Evolutionary conservation across 2,888 invertebrate species (phyloP), one percentile per base, ranked within the genome.

Genomic region (Eupithecia subfuscata): DNA sequence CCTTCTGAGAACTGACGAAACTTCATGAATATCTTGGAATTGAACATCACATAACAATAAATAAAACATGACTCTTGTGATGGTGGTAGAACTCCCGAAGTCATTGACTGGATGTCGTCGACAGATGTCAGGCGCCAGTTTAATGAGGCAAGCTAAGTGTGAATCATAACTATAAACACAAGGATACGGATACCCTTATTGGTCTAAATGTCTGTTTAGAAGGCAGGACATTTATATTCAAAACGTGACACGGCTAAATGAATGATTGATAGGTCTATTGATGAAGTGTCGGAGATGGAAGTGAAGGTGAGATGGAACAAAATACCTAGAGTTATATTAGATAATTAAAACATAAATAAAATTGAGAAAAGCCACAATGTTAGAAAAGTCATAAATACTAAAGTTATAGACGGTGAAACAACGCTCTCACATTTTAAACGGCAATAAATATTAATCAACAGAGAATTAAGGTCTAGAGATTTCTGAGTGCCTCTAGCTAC

Each of bases 141-240:
- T 70, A 70, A 73, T 78, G 80, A 78, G 85, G 84, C 82, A 82
- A 79, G 73, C 83, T 81, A 81, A 85, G 79, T 80, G 86, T 90
- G 90, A 91, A 84, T 90, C 86, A 90, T 85, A 80, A 81, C 63
- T 76, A 78, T 73, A 76, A 78, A 83, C 73, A 79, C 75, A 74
- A 71, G 25, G 25, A 60, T 60, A 60, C 60, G 75, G 73, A 77
- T 25, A 60, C 56, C 69, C 56, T 70, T 63, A 70, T 70, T 69
- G 52, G 60, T 73, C 60, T 68, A 30, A 69, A 63, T 60, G 70
- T 73, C 69, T 78, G 68, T n/a, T 43, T 30, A 67, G 30, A 67
- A 52, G 64, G 65, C 52, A 18, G 40, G 40, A 76, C 72, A 4
- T 30, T 37, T 67, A 63, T 73, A 69, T 64, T 75, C 63, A 64